phyloP scores from a whole-genome alignment of 2,797 vertebrate genomes.

The Chlorospingus semifuscus region DNA sequence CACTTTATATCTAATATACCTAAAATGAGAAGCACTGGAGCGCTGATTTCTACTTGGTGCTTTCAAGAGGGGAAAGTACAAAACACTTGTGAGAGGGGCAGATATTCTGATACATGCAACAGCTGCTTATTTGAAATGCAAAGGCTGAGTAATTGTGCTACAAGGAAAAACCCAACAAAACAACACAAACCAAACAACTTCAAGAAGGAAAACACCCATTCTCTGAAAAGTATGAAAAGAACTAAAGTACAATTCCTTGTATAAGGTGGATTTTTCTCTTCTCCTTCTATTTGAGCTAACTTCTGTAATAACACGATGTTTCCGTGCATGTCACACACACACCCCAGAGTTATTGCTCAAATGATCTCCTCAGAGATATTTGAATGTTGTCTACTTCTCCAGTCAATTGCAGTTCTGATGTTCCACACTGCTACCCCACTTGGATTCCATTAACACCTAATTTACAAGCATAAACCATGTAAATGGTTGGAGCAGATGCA shows the following conservation, averaged over 20 bases:
- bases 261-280: background rate
- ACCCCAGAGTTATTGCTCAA: background rate
- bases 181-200: background rate
- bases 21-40: background rate
- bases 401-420: constrained; percentile 56
- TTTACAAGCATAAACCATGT: constrained; percentile 68
- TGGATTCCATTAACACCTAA: constrained; percentile 73
- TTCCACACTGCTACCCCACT: constrained; percentile 68
- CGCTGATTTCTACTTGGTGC: background rate
- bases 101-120: background rate
- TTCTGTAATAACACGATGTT: background rate
- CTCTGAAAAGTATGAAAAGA: background rate
- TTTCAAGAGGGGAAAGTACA: background rate
- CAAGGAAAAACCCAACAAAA: background rate
- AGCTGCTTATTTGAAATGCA: background rate
- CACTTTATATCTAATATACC: background rate
- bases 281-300: background rate
- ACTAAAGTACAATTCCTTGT: background rate
- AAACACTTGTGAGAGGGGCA: background rate
- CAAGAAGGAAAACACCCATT: background rate
- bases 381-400: constrained; percentile 28
- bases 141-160: background rate
- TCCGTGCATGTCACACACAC: background rate
- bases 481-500: constrained; percentile 69
- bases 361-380: constrained; percentile 45